Evolutionary conservation across 1,140 invertebrate species (phyloP).

Genomic region (Calephelis nemesis): DNA sequence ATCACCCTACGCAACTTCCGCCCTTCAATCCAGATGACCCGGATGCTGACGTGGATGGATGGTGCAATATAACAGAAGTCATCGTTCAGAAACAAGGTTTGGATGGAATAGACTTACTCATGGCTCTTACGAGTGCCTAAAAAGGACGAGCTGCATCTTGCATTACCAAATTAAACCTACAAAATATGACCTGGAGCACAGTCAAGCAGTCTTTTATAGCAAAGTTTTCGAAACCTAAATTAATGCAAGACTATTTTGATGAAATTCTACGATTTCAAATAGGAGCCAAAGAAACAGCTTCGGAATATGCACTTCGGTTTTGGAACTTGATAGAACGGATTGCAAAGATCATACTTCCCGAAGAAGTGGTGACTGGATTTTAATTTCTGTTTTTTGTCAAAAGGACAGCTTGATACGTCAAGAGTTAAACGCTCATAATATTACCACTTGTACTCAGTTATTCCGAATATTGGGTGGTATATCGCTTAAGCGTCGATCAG

Average conservation of each 20-base stretch:
- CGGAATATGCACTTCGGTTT: constrained; percentile 32
- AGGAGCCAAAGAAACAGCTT: constrained; percentile 37
- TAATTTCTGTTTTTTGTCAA: constrained; percentile 34
- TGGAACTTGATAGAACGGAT: constrained; percentile 39
- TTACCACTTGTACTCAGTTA: constrained; percentile 29
- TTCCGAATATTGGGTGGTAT: constrained; percentile 38
- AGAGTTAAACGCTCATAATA: constrained; percentile 31
- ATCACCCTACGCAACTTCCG: not conserved
- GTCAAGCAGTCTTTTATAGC: constrained; percentile 38
- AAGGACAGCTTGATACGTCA: constrained; percentile 33
- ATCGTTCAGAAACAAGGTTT: no score
- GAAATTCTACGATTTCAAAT: constrained; percentile 40
- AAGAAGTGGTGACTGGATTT: constrained; percentile 41
- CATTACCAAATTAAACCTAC: constrained; percentile 33
- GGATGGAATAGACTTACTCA: constrained; percentile 23
- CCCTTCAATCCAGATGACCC: not conserved
- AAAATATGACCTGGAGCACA: constrained; percentile 30
- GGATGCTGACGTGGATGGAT: not conserved
- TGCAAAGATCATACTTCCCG: constrained; percentile 31
- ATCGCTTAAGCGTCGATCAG: constrained; percentile 34
- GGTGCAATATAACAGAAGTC: no score
- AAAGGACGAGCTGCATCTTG: constrained; percentile 36
- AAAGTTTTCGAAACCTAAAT: constrained; percentile 36
- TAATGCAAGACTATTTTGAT: constrained; percentile 43
- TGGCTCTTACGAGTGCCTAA: constrained; percentile 30